Percentiles rank a stretch among this genome's conserved stretches.
Conservation (phyloP, 2,113 vertebrate species). For the Myrmophylax atrothorax region DNA sequence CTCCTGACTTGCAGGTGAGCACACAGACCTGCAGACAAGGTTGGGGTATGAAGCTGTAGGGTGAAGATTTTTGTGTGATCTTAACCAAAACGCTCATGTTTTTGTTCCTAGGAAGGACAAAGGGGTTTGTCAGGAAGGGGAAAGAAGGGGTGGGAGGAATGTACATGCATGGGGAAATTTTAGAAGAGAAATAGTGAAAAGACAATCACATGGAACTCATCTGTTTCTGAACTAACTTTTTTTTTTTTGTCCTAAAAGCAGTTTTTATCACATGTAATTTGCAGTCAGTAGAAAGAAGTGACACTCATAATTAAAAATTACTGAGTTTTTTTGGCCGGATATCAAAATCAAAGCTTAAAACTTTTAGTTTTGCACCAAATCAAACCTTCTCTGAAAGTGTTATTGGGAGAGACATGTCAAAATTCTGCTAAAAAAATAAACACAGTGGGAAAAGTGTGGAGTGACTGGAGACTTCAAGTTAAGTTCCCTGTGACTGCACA, state of each 20-base stretch:
- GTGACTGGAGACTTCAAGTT: neutral
- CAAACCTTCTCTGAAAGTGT: neutral
- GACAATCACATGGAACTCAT: neutral
- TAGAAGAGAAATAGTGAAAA: neutral
- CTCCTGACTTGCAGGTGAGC: neutral
- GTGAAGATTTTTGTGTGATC: neutral
- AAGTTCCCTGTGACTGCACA: neutral
- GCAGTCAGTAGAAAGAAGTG: neutral
- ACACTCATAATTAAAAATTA: neutral
- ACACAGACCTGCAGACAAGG: neutral
- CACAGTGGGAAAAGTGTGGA: neutral
- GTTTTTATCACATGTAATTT: neutral
- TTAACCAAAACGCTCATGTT: rapidly evolving
- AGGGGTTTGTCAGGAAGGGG: neutral
- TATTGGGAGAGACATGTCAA: neutral
- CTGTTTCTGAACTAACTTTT: neutral
- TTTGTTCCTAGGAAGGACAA: neutral
- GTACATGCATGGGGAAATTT: neutral
- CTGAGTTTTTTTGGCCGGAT: neutral
- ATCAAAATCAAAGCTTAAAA: neutral
- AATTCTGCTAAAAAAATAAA: neutral
- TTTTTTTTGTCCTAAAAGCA: neutral
- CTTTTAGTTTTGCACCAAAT: neutral
- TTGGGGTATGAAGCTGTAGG: neutral
- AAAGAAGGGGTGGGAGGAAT: rapidly evolving